phyloP scores from a whole-genome alignment of 92 coral and sea anemone genomes.

The Isaurus tuberculatus region DNA sequence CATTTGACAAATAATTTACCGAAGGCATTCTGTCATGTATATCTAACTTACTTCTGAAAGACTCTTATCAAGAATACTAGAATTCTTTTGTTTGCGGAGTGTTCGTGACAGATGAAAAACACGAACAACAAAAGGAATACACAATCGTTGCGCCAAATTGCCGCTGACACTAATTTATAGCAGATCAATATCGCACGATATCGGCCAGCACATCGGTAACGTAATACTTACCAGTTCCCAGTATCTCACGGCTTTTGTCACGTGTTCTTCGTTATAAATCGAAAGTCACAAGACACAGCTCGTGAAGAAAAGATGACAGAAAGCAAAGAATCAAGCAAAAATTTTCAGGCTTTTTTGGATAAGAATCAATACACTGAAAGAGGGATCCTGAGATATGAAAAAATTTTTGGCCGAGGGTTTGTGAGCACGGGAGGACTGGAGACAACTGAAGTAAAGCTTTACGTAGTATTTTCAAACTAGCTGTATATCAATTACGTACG shows the following conservation, averaged over 20 bases:
- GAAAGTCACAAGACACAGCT: neutral
- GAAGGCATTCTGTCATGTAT: constrained; percentile 64
- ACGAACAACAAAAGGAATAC: neutral
- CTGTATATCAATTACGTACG: too few relatives aligned
- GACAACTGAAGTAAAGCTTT: constrained; percentile 80
- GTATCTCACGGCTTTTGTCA: neutral
- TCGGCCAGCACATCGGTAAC: too few relatives aligned
- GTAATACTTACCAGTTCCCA: constrained; percentile 4
- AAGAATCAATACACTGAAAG: constrained; percentile 88
- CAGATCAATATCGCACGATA: neutral
- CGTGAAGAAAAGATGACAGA: neutral
- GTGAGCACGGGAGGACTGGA: constrained; percentile 96
- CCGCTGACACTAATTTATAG: constrained; percentile 29
- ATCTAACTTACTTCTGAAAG: neutral
- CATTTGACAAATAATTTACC: constrained; percentile 73
- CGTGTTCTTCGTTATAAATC: neutral
- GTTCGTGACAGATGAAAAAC: neutral
- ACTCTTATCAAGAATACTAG: too few relatives aligned
- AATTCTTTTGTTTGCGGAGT: neutral
- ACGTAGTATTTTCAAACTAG: too few relatives aligned
- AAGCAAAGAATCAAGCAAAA: constrained; percentile 37
- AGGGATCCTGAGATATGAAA: constrained; percentile 88
- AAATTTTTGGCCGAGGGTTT: constrained; percentile 91
- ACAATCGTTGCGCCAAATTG: constrained; percentile 22
- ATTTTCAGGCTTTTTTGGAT: constrained; percentile 87